Percentiles rank a stretch among this genome's conserved stretches.
Conservation (phyloP, 2,113 vertebrate genomes). For the Aegithalos caudatus region DNA sequence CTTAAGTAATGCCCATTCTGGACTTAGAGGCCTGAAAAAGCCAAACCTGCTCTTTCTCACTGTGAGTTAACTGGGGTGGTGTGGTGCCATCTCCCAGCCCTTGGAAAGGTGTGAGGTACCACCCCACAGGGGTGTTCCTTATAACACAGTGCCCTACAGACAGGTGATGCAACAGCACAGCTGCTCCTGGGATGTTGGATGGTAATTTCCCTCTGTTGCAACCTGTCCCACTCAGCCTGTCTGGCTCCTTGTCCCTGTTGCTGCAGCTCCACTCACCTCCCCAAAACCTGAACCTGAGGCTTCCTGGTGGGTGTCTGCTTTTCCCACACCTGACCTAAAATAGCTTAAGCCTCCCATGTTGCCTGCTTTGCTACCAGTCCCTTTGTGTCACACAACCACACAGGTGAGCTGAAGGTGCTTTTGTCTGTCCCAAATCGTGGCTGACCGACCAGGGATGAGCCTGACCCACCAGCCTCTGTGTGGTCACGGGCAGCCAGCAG, state of each 20-base stretch:
- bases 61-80: not conserved
- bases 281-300: not conserved
- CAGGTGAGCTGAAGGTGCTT: not conserved
- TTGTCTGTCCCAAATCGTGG: not conserved
- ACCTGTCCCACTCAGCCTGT: not conserved
- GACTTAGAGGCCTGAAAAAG: not conserved
- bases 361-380: not conserved
- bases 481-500: not conserved
- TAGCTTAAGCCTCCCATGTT: not conserved
- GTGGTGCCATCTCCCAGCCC: not conserved
- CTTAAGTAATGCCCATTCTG: not conserved
- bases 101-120: not conserved
- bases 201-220: slow-evolving; percentile 20
- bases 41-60: not conserved
- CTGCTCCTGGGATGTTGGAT: not conserved
- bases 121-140: not conserved
- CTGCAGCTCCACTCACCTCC: not conserved
- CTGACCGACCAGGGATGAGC: not conserved
- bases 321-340: not conserved
- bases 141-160: not conserved
- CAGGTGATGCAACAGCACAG: not conserved
- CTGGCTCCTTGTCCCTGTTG: not conserved
- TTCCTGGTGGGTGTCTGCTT: not conserved
- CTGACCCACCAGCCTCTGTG: not conserved
- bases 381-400: not conserved